Evolutionary conservation across 2,113 vertebrate species (phyloP).

Genomic region (Procavia capensis): DNA sequence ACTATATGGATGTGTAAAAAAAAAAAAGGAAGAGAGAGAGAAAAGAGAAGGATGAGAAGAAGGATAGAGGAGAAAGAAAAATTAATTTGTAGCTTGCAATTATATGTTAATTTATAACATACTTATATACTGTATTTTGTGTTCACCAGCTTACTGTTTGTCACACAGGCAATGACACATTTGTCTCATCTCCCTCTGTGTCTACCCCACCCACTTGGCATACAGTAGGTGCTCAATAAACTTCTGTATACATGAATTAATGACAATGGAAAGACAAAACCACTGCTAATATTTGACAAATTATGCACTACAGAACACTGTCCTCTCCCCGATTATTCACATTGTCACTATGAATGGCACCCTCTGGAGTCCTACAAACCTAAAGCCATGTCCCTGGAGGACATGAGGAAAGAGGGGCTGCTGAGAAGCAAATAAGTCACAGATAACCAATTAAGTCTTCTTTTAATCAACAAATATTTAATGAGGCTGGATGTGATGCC

Average conservation of each 20-base stretch:
- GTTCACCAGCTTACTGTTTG: not conserved
- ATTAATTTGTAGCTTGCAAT: no score
- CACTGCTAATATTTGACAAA: not conserved
- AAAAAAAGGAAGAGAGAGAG: not conserved
- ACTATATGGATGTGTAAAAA: no score
- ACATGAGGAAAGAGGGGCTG: not conserved
- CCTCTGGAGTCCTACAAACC: not conserved
- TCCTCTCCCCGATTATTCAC: not conserved
- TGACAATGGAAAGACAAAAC: not conserved
- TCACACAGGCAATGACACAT: not conserved
- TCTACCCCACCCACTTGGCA: not conserved
- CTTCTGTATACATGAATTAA: not conserved
- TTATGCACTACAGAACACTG: not conserved
- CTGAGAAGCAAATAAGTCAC: not conserved
- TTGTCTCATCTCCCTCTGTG: not conserved
- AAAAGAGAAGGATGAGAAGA: not conserved
- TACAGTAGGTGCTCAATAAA: not conserved
- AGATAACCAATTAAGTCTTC: not conserved
- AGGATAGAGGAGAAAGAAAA: not conserved
- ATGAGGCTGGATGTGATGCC: not conserved
- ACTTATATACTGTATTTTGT: not conserved
- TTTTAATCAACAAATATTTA: not conserved
- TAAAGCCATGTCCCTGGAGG: not conserved
- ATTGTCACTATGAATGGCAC: accelerated
- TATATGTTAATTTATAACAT: not conserved